These are phyloP conservation scores for Drosophila subsilvestris DNA, from an alignment of 2,888 invertebrate genomes.

Conservation along the genomic window DNA sequence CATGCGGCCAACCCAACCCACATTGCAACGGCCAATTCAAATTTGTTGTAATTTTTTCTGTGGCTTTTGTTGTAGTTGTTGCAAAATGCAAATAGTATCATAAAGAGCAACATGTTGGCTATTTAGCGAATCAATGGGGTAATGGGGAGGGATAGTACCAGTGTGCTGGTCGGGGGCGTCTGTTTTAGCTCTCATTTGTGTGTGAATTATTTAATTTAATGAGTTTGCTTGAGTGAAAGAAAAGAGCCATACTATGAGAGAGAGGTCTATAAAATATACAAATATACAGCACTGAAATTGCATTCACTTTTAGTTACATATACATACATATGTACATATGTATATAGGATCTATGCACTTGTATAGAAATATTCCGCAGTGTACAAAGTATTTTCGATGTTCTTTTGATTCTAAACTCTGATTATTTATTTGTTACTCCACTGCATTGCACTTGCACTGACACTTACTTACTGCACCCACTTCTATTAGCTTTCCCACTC, in stretches of 20 bases:
- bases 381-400: too few species aligned
- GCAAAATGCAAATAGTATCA: constrained; percentile 50
- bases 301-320: too few species aligned
- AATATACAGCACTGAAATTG: too few species aligned
- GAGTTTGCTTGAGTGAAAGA: not conserved
- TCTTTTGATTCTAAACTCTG: too few species aligned
- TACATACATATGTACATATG: not conserved
- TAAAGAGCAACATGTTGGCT: constrained; percentile 13
- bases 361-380: too few species aligned
- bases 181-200: not conserved
- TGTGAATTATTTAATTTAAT: constrained; percentile 1
- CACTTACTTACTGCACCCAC: too few species aligned
- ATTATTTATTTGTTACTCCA: too few species aligned
- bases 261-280: not conserved
- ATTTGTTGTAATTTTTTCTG: constrained; percentile 51
- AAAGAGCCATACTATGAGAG: not conserved
- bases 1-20: constrained; percentile 46
- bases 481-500: constrained; percentile 14
- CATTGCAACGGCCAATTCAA: constrained; percentile 46
- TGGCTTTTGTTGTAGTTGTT: constrained; percentile 30
- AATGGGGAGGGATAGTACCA: too few species aligned
- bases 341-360: too few species aligned
- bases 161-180: not conserved
- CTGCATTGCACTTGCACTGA: too few species aligned
- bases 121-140: constrained; percentile 19